Base-by-base conservation (phyloP, 2,797 vertebrate species). In the Antrozous pallidus region DNA sequence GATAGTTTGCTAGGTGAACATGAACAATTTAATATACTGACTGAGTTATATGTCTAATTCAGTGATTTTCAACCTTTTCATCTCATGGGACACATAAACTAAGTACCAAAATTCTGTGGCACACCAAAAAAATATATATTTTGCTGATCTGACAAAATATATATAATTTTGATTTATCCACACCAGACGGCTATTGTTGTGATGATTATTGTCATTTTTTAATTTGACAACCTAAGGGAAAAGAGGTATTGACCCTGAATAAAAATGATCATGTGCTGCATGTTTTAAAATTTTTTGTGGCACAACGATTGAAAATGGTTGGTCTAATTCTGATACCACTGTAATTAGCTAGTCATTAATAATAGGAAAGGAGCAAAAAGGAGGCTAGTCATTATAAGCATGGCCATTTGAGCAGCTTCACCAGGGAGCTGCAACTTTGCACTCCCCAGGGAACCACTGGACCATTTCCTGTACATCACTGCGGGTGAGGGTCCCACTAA, bases 1-100 rank as follows among this genome's bases (percentile, higher is more conserved):
- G 69, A 22, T 16, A 94, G 85, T 94, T 85, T 91, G 33, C 67
- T 74, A 87, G 26, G 58, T 84, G 67, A 93, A 71, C 28, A 56
- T 31, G 11, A 89, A 5, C 63, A 94, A 90, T 40, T 85, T 79
- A 82, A 95, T 58, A 58, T 83, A 47, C 16, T 84, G 61, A 88
- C 69, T 78, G 86, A 77, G 28, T 49, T 86, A 18, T 33, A 85
- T 8, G 2, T 83, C 24, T 70, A 95, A 81, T 58, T 92, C 47
- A 73, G 74, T 8, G 14, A 77, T 77, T 77, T 54, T 77, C 47
- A 26, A 77, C 47, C n/a, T 24, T 77, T 54, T 16, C 12, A 54
- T 26, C 74, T 77, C 74, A 51, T 9, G 58, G 28, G 28, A 61
- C 28, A 61, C 58, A 58, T 58, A 61, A 61, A 61, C 58, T 61